Percentiles rank a stretch among this genome's conserved stretches.
Evolutionary conservation across 2,888 invertebrate genomes (phyloP).

Genomic region (Ochropleura leucogaster): DNA sequence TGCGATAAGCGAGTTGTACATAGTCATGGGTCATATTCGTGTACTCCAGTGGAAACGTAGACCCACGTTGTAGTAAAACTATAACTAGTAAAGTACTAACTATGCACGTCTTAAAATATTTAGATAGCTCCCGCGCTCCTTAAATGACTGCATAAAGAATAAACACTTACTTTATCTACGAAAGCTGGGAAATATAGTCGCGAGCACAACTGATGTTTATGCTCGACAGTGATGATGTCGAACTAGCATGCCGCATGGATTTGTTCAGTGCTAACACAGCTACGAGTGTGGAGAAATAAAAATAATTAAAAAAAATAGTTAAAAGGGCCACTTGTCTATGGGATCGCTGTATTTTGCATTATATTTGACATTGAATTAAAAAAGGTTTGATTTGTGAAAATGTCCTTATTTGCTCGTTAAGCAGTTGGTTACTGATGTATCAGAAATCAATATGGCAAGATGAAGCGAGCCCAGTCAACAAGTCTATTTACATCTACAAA

Average conservation of each 20-base stretch:
- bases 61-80: too few species aligned
- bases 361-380: background rate
- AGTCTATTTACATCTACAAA: slow-evolving; percentile 19
- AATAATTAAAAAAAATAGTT: slow-evolving; percentile 68
- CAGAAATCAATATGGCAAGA: slow-evolving; percentile 5
- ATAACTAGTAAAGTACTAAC: background rate
- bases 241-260: slow-evolving; percentile 68
- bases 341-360: slow-evolving; percentile 31
- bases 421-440: background rate
- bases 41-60: too few species aligned
- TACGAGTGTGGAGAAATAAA: slow-evolving; percentile 80
- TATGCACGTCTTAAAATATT: background rate
- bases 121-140: slow-evolving; percentile 28
- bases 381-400: too few species aligned
- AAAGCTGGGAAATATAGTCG: slow-evolving; percentile 53
- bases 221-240: slow-evolving; percentile 65
- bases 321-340: slow-evolving; percentile 23
- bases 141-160: slow-evolving; percentile 24
- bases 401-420: too few species aligned
- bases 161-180: slow-evolving; percentile 66
- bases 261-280: slow-evolving; percentile 91
- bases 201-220: slow-evolving; percentile 59
- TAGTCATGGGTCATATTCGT: too few species aligned
- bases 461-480: slow-evolving; percentile 35
- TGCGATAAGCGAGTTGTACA: too few species aligned